Base-by-base conservation (phyloP, 1,140 invertebrate genomes). In the Leptopilina clavipes region DNA sequence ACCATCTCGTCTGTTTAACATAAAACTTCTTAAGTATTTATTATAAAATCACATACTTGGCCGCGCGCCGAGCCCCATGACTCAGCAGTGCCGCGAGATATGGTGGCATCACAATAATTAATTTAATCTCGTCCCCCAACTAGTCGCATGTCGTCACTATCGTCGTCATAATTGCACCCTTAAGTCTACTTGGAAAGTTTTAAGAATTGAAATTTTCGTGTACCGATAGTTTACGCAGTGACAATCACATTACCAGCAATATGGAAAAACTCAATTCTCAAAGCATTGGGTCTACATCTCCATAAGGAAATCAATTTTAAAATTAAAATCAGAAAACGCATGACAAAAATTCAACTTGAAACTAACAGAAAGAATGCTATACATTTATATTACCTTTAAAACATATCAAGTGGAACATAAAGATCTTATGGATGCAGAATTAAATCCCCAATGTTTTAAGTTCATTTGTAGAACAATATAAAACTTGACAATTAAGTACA, bases 41-140 rank as follows among this genome's bases (percentile, higher is more conserved):
- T 83, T 89, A 90, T 89, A 91, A 91, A 90, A 91, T 91, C 90
- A 90, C 90, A 90, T 90, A 90, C 88, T 90, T 90, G 87, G 89
- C 87, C 84, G 85, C 86, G 82, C 83, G 87, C 89, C 87, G 89
- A 90, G 89, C 85, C 87, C 83, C 86, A 82, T 88, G 88, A 89
- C 88, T 90, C 89, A 88, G 88, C 89, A 85, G 83, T 89, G 87
- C 86, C 87, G 88, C 88, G 88, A 90, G 90, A 91, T 91, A 91
- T 91, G 90, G 87, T 91, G 89, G 87, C 89, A 91, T 91, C 90
- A 91, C 90, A 91, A n/a, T n/a, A n/a, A 90, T 90, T 86, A 88
- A 90, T 90, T 90, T 88, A 90, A 89, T 88, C 87, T 88, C 88
- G 83, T 85, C 83, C 84, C 84, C 85, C 82, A 86, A 85, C 85